Conservation (phyloP, 2,888 invertebrate genomes). For the Phoronis australis region DNA sequence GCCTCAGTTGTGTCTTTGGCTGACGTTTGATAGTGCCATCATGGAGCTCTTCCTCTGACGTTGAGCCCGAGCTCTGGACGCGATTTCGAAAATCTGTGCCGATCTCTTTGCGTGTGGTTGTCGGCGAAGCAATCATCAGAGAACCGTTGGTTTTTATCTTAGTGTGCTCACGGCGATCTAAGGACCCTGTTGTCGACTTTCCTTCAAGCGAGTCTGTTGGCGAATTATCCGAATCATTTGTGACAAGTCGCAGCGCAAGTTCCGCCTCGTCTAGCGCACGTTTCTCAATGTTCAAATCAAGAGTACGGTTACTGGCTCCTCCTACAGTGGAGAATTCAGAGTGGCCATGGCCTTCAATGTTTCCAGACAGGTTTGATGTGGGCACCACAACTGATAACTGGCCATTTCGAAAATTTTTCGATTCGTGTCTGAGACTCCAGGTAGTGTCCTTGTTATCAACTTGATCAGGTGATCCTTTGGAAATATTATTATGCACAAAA, state of each 20-base stretch:
- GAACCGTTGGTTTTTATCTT: constrained; percentile 48
- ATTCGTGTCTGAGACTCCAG: too few species aligned
- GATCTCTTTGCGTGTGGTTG: constrained; percentile 34
- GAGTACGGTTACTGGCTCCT: too few species aligned
- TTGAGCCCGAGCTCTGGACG: constrained; percentile 38
- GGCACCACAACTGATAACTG: too few species aligned
- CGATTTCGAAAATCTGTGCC: constrained; percentile 28
- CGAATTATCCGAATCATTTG: not conserved
- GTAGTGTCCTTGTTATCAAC: too few species aligned
- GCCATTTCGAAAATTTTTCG: too few species aligned
- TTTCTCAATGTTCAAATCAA: too few species aligned
- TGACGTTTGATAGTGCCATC: constrained; percentile 47
- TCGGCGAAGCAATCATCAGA: constrained; percentile 39
- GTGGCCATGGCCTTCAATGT: too few species aligned
- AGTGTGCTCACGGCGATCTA: constrained; percentile 24
- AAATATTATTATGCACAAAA: too few species aligned
- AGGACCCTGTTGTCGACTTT: constrained; percentile 4
- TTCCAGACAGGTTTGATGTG: too few species aligned
- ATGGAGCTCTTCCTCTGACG: constrained; percentile 43
- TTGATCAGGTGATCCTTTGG: too few species aligned
- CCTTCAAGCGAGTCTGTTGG: not conserved
- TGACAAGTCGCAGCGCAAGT: not conserved
- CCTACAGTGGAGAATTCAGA: too few species aligned
- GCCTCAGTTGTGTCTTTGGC: constrained; percentile 5
- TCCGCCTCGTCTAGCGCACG: not conserved